phyloP scores from a whole-genome alignment of 1,140 invertebrate genomes.

The Drosophila mojavensis region DNA sequence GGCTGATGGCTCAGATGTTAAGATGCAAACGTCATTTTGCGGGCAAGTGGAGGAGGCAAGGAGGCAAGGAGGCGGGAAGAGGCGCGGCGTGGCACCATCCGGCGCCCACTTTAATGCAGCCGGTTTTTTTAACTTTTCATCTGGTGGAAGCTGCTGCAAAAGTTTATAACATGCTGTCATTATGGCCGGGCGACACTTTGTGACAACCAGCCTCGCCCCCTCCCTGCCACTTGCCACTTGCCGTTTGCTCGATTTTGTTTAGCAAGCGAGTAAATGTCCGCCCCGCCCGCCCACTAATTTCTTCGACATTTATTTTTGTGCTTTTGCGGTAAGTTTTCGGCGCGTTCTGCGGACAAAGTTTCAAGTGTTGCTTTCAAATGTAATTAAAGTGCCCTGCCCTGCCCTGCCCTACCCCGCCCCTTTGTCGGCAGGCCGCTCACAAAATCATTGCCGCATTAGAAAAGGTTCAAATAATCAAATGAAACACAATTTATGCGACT shows the following conservation, averaged over 20 bases:
- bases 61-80: not conserved
- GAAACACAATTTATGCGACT: conserved; percentile 32
- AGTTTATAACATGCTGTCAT: conserved; percentile 76
- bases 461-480: conserved; percentile 61
- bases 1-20: conserved; percentile 18
- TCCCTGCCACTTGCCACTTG: conserved; percentile 41
- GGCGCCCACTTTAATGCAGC: conserved; percentile 41
- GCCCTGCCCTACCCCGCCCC: not conserved
- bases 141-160: conserved; percentile 35
- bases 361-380: conserved; percentile 80
- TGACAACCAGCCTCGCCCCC: conserved; percentile 14
- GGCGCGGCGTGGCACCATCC: conserved; percentile 45
- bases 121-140: conserved; percentile 61
- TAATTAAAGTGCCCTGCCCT: conserved; percentile 69
- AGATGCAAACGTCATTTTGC: conserved; percentile 40
- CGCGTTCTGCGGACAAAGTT: conserved; percentile 63
- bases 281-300: conserved; percentile 46
- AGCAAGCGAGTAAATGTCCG: conserved; percentile 11
- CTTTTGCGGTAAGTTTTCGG: conserved; percentile 76
- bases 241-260: conserved; percentile 54
- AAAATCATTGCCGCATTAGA: conserved; percentile 44
- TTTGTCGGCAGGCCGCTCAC: not conserved
- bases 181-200: conserved; percentile 76
- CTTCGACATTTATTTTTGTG: conserved; percentile 74
- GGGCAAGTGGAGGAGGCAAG: not conserved